Evolutionary conservation across 2,888 invertebrate genomes (phyloP), one percentile per base, ranked within the genome.

Genomic region (Amblyteles armatorius): DNA sequence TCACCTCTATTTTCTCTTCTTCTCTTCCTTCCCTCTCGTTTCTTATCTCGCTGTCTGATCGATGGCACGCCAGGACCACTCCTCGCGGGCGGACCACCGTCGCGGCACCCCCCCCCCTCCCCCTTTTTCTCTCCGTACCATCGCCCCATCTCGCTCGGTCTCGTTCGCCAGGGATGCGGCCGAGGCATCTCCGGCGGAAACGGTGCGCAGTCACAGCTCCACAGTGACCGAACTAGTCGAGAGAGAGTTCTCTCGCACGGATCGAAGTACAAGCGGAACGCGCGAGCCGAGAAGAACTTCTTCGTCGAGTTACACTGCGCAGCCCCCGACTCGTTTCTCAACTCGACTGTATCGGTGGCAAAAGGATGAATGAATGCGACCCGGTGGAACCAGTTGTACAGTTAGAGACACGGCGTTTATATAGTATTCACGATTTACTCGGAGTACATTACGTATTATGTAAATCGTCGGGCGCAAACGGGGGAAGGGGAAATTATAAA

Each of bases 11-110:
- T 63, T 67, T 69, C 63, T 78, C 73, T 73, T 57, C 40, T 50
- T 52, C 36, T 69, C 16, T 44, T 48, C 71, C n/a, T 40, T 48
- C 76, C 55, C 48, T 73, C 52, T 36, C 50, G 71, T 85, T 85
- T 85, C 84, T 85, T 85, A 85, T 85, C 85, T 79, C 79, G 67
- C 44, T 60, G 76, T 60, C 76, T 85, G 85, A 85, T 85, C 85
- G 85, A 85, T 85, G 85, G 82, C 79, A 82, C 85, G 85, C 79
- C 82, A 60, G 76, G 79, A 85, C 82, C 82, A 85, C 79, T 85
- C 82, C 82, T 82, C 82, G 85, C 85, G 60, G 71, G 81, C 78
- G 81, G 74, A 84, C 67, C 82, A 71, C 57, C 67, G 63, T 74
- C 74, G 52, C 19, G 36, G 22, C 68, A 60, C n/a, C 73, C 81